phyloP scores from a whole-genome alignment of 2,113 vertebrate genomes.

The Platycercus adscitus region DNA sequence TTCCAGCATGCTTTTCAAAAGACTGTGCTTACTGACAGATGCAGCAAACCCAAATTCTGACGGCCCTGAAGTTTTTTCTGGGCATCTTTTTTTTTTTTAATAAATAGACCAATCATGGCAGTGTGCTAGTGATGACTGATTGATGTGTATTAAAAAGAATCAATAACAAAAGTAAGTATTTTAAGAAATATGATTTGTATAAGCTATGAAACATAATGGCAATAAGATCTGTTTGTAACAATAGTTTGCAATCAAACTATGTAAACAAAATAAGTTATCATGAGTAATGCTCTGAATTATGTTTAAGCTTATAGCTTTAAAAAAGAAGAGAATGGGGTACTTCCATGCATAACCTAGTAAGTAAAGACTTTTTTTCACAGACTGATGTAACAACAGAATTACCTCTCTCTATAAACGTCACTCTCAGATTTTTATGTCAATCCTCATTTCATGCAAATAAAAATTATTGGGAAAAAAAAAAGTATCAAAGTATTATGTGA shows the following conservation, averaged over 20 bases:
- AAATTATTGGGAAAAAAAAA: neutral
- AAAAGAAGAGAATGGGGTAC: neutral
- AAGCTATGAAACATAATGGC: neutral
- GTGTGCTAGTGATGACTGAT: neutral
- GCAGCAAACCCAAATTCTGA: neutral
- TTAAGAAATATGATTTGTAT: neutral
- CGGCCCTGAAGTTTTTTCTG: neutral
- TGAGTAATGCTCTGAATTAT: neutral
- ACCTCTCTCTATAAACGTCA: neutral
- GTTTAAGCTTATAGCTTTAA: neutral
- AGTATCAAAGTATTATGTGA: neutral
- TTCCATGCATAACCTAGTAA: neutral
- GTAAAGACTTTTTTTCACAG: neutral
- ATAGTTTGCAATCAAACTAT: neutral
- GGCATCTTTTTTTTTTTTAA: neutral
- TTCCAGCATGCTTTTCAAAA: neutral
- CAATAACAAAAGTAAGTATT: neutral
- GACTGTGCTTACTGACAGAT: neutral
- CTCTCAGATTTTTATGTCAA: neutral
- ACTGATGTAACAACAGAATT: neutral
- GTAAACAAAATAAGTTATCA: neutral
- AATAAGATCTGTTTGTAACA: neutral
- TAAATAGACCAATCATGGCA: neutral
- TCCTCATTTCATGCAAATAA: neutral
- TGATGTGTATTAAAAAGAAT: neutral